Evolutionary conservation across 2,113 vertebrate genomes (phyloP), one percentile per base, ranked within the genome.

Genomic region (Amazona guildingii): DNA sequence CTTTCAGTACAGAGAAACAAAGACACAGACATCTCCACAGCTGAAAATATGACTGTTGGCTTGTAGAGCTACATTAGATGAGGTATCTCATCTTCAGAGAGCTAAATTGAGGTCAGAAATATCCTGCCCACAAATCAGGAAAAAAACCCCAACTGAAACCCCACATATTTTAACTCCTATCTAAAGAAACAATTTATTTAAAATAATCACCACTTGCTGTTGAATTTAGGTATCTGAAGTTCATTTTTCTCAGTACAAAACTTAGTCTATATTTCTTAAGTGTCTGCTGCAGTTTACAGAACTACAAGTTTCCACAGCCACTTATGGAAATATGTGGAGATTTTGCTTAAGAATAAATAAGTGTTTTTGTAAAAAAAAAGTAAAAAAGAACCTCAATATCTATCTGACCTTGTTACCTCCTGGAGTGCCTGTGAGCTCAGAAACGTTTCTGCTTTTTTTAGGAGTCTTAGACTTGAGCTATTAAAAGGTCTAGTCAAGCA

Each of bases 401-500:
- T 24, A 41, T 73, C 37, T 66, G 81, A 62, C 18, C 28, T 87
- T 94, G 41, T 64, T 79, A 13, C 23, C 15, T 86, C 29, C 48
- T 43, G 59, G 12, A 70, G 21, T 21, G 52, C 3, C 43, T 83
- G 41, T 43, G 27, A 81, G 27, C 17, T 72, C 39, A 90, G 76
- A 73, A 86, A 9, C 1, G 8, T 86, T 88, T 91, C 33, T 64
- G 10, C 20, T 76, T 39, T 85, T 24, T 79, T 88, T 61, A 61
- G 37, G 16, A 85, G 13, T 29, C 35, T 83, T 57, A 91, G 41
- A 84, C 37, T 91, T 77, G 28, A 90, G 39, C 54, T 61, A 25
- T 90, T 83, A 69, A 88, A 89, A 89, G 31, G 9, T 67, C n/a
- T 68, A 86, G 63, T 78, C 61, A 80, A 92, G 77, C 10, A 72